Evolutionary conservation across 2,797 vertebrate species (phyloP).

Genomic region (Ciconia nigra): DNA sequence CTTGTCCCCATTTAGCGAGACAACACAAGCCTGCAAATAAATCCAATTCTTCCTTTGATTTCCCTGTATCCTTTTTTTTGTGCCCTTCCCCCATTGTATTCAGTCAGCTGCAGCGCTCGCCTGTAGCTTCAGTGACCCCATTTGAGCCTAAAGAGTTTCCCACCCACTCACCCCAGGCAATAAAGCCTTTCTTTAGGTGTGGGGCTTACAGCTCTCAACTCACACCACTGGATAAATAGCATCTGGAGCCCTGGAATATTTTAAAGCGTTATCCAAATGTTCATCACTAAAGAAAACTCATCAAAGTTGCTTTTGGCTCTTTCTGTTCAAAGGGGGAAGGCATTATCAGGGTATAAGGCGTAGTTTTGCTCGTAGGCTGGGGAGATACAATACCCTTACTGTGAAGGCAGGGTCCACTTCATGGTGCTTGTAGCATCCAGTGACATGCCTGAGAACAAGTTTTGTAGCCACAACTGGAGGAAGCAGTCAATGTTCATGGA

Average conservation of each 20-base stretch:
- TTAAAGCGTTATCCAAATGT: slow-evolving; percentile 5
- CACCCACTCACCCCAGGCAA: neutral
- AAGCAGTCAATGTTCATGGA: slow-evolving; percentile 11
- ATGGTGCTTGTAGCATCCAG: neutral
- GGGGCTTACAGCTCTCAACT: neutral
- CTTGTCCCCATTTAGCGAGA: neutral
- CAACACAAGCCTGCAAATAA: neutral
- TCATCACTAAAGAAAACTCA: neutral
- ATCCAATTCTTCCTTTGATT: neutral
- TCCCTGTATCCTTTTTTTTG: neutral
- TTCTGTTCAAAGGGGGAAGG: neutral
- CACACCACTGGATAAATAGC: neutral
- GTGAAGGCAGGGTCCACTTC: neutral
- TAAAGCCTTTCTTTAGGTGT: slow-evolving; percentile 28
- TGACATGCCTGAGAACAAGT: slow-evolving; percentile 31
- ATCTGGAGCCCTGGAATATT: slow-evolving; percentile 5
- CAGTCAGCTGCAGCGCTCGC: neutral
- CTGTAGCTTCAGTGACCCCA: neutral
- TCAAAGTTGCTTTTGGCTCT: neutral
- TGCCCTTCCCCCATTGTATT: neutral
- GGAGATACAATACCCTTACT: neutral
- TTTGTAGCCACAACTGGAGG: slow-evolving; percentile 20
- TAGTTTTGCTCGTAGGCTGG: neutral
- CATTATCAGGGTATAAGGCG: neutral
- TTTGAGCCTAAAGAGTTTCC: neutral